A percentile compares a stretch with the other conserved stretches of the same genome.
phyloP scores from a whole-genome alignment of 2,113 vertebrate genomes.

The Zapornia atra region DNA sequence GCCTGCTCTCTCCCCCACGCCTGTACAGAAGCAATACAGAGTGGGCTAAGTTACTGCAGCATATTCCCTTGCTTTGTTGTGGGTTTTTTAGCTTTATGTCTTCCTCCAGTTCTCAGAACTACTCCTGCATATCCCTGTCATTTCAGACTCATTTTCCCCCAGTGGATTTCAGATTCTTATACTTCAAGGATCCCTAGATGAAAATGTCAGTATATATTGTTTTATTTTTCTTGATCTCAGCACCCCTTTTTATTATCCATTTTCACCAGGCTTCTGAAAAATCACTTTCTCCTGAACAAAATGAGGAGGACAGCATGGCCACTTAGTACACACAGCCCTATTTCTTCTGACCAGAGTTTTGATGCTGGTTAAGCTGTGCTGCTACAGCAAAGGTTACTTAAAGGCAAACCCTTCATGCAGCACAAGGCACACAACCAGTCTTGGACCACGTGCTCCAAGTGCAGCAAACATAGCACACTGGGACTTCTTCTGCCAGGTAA shows the following conservation, averaged over 20 bases:
- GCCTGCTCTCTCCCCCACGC: constrained; percentile 24
- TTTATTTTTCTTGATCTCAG: neutral
- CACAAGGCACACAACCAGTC: neutral
- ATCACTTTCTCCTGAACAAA: neutral
- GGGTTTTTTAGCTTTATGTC: constrained; percentile 40
- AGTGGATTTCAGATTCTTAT: neutral
- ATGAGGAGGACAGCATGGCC: neutral
- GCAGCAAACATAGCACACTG: neutral
- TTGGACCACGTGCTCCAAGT: fast-evolving
- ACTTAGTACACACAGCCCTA: neutral
- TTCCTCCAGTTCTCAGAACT: constrained; percentile 9
- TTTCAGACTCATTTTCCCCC: neutral
- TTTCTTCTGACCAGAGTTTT: neutral
- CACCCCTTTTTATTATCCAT: neutral
- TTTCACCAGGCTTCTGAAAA: neutral
- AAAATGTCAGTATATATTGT: neutral
- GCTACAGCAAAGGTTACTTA: neutral
- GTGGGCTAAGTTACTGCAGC: constrained; percentile 23
- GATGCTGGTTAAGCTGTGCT: neutral
- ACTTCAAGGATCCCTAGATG: neutral
- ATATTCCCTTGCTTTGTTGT: neutral
- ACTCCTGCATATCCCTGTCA: neutral
- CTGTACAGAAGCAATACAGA: constrained; percentile 2
- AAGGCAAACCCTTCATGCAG: neutral
- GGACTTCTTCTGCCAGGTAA: neutral